Evolutionary conservation across 2,113 vertebrate species (phyloP).

Genomic region (Hemiscyllium ocellatum): DNA sequence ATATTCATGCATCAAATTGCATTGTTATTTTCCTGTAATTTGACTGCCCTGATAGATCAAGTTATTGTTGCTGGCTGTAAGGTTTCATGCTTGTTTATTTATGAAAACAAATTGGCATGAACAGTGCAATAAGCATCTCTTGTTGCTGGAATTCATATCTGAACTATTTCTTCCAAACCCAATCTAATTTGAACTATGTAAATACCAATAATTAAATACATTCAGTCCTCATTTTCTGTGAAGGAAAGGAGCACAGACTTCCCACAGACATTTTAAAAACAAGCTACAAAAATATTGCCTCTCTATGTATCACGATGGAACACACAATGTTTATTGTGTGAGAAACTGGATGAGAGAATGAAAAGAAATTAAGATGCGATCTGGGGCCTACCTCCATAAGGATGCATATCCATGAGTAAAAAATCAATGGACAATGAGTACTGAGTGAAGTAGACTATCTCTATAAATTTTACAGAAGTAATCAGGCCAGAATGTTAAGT

Average conservation of each 20-base stretch:
- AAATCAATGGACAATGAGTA: too few relatives aligned
- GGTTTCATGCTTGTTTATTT: not conserved
- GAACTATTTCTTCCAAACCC: not conserved
- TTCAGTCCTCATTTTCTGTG: too few relatives aligned
- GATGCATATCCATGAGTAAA: too few relatives aligned
- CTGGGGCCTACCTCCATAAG: too few relatives aligned
- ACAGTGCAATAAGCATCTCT: not conserved
- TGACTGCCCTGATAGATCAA: not conserved
- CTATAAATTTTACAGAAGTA: not conserved
- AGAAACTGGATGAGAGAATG: too few relatives aligned
- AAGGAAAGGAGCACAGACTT: too few relatives aligned
- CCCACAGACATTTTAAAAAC: too few relatives aligned
- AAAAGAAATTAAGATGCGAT: too few relatives aligned
- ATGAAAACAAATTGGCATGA: not conserved
- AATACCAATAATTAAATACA: not conserved
- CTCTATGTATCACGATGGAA: too few relatives aligned
- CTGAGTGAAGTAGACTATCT: not conserved
- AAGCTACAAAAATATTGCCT: too few relatives aligned
- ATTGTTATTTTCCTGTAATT: not conserved
- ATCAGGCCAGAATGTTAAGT: not conserved
- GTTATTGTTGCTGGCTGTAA: not conserved
- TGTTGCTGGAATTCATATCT: not conserved
- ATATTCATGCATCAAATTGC: not conserved
- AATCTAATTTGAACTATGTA: not conserved
- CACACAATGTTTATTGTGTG: too few relatives aligned